Percentiles rank a stretch among this genome's conserved stretches.
phyloP scores from a whole-genome alignment of 2,113 vertebrate species.

The Capreolus pygargus region DNA sequence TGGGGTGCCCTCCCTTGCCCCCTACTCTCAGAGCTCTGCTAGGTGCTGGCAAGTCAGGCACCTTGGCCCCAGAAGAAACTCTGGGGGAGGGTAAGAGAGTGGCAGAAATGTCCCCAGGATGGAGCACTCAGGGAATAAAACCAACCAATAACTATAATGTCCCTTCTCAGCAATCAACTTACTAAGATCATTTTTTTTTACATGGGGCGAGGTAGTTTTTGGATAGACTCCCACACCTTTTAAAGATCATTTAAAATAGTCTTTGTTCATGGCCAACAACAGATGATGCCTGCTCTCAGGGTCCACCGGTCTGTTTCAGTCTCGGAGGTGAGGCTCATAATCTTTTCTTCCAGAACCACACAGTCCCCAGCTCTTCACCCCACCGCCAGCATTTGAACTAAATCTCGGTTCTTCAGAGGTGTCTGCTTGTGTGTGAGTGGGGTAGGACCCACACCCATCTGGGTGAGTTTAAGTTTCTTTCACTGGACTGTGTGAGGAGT shows the following conservation, averaged over 20 bases:
- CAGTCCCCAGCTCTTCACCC: background rate
- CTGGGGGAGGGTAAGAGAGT: background rate
- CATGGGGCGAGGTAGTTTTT: background rate
- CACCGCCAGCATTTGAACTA: background rate
- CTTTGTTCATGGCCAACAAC: background rate
- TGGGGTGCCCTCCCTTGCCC: background rate
- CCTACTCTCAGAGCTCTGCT: background rate
- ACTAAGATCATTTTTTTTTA: background rate
- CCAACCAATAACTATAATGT: too few relatives aligned
- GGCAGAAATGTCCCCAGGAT: background rate
- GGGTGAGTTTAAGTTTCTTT: background rate
- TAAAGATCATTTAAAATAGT: background rate
- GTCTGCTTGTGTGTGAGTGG: rapidly evolving
- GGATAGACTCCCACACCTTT: background rate
- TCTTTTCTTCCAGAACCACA: background rate
- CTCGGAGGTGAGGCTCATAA: background rate
- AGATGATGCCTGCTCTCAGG: background rate
- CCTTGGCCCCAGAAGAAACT: background rate
- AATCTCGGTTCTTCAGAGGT: background rate
- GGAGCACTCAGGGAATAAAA: background rate
- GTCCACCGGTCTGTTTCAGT: background rate
- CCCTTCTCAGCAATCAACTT: too few relatives aligned
- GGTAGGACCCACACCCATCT: background rate
- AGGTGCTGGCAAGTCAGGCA: background rate
- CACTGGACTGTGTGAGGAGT: background rate